Evolutionary conservation across 1,140 invertebrate genomes (phyloP).

Genomic region (Drosophila pseudoananassae): DNA sequence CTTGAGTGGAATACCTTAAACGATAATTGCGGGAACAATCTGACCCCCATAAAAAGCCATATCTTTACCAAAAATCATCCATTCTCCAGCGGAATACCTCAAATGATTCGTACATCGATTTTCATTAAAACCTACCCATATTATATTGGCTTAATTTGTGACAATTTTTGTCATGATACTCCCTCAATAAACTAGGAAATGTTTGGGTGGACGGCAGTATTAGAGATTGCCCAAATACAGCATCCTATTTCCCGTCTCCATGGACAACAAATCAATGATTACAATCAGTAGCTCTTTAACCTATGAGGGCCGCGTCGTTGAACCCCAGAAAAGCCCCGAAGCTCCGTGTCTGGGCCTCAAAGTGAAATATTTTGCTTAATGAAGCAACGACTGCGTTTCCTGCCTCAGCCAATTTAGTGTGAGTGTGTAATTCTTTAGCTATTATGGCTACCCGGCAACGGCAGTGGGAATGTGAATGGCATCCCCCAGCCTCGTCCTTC

Average conservation of each 20-base stretch:
- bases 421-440: slow-evolving; percentile 83
- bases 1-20: too few relatives aligned
- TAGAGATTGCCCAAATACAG: background rate
- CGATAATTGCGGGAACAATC: too few relatives aligned
- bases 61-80: too few relatives aligned
- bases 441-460: slow-evolving; percentile 68
- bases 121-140: too few relatives aligned
- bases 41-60: too few relatives aligned
- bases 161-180: background rate
- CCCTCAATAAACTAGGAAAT: background rate
- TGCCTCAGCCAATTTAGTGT: slow-evolving; percentile 83
- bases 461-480: slow-evolving; percentile 3
- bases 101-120: too few relatives aligned
- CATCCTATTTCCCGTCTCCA: slow-evolving; percentile 6
- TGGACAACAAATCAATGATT: slow-evolving; percentile 42
- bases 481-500: background rate
- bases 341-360: slow-evolving; percentile 38
- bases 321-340: background rate
- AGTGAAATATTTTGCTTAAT: slow-evolving; percentile 82
- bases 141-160: background rate
- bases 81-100: too few relatives aligned
- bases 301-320: background rate
- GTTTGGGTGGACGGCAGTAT: background rate
- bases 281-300: slow-evolving; percentile 37
- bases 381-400: slow-evolving; percentile 83